Evolutionary conservation across 2,888 invertebrate species (phyloP).

Genomic region (Dyspetes luteomarginatus): DNA sequence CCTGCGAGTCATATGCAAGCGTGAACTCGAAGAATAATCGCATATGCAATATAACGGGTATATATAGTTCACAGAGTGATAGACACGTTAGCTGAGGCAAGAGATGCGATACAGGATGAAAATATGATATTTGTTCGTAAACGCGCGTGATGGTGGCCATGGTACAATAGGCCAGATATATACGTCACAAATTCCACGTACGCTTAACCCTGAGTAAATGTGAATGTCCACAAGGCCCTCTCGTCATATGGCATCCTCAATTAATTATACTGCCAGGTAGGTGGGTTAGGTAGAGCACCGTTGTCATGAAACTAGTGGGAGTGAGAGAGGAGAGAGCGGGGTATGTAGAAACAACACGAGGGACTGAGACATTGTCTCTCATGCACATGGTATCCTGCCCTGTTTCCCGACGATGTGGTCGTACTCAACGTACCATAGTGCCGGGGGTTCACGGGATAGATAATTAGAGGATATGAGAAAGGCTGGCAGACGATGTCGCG

Average conservation of each 20-base stretch:
- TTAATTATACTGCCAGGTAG: constrained; percentile 59
- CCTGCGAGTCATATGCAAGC: not conserved
- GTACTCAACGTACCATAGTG: constrained; percentile 25
- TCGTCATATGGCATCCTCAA: constrained; percentile 40
- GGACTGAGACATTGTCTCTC: constrained; percentile 13
- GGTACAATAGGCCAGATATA: not conserved
- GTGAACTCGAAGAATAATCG: not conserved
- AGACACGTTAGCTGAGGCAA: not conserved
- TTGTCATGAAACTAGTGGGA: constrained; percentile 22
- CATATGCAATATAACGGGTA: not conserved
- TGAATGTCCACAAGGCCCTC: constrained; percentile 34
- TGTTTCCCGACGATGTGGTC: constrained; percentile 9
- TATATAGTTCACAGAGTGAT: not conserved
- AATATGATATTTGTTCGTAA: constrained; percentile 25
- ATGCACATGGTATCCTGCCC: constrained; percentile 30
- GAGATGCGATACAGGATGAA: not conserved
- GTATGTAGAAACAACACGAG: not conserved
- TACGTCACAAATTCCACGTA: constrained; percentile 12
- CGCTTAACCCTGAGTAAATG: constrained; percentile 18
- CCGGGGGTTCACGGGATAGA: constrained; percentile 56
- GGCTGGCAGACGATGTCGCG: constrained; percentile 57
- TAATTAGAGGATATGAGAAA: constrained; percentile 71
- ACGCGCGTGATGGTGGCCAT: not conserved
- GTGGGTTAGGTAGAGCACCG: constrained; percentile 12
- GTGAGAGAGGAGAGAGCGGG: not conserved